phyloP scores from a whole-genome alignment of 1,140 invertebrate species.

The Megathymus violae region DNA sequence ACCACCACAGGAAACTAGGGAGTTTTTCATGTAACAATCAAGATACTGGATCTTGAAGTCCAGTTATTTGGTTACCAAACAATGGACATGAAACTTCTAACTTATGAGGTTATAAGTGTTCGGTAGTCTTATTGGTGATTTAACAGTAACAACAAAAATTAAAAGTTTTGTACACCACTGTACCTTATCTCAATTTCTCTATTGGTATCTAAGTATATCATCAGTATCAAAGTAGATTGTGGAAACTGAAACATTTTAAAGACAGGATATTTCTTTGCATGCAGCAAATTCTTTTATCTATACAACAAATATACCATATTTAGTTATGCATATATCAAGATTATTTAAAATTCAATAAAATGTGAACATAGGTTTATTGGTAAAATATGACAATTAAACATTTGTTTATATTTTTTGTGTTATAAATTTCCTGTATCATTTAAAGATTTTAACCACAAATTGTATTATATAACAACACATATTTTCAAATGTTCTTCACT shows the following conservation, averaged over 20 bases:
- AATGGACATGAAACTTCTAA: conserved; percentile 1
- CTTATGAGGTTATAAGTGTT: conserved; percentile 4
- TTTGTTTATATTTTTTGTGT: too few relatives aligned
- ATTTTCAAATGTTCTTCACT: too few relatives aligned
- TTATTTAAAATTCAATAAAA: too few relatives aligned
- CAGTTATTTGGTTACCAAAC: conserved; percentile 41
- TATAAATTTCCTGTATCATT: too few relatives aligned
- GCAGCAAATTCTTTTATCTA: conserved; percentile 1
- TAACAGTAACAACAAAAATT: conserved; percentile 3
- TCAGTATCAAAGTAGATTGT: conserved; percentile 10
- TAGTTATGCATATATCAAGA: neutral
- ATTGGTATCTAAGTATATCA: conserved; percentile 3
- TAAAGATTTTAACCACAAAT: too few relatives aligned
- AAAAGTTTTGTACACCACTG: neutral
- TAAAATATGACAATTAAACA: too few relatives aligned
- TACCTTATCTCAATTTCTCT: neutral
- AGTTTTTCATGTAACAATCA: conserved; percentile 80
- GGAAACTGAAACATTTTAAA: conserved; percentile 10
- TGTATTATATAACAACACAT: too few relatives aligned
- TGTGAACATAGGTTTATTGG: too few relatives aligned
- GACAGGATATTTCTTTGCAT: neutral
- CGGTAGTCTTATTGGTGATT: neutral
- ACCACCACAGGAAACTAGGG: conserved; percentile 80
- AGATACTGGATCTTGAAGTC: conserved; percentile 67
- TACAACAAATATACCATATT: conserved; percentile 17